Conservation (phyloP, 37 sponge, comb jelly and placozoan genomes). For the Diacarnus erythraeanus region DNA sequence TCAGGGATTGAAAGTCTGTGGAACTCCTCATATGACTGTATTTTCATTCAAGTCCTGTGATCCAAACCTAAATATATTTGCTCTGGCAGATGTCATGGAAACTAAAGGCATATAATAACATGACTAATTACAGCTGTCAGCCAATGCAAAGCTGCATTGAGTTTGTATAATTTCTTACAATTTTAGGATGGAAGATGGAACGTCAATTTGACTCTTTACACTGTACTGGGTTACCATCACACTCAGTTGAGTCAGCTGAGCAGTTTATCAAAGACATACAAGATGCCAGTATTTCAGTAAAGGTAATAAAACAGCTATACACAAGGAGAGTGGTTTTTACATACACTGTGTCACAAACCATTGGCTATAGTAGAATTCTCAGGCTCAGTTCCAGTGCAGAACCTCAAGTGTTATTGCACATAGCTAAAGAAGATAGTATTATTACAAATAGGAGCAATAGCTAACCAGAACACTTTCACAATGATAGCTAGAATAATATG, state of each 20-base stretch:
- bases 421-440: too few relatives aligned
- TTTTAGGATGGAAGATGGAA: constrained; percentile 83
- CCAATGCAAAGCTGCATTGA: too few relatives aligned
- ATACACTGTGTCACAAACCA: too few relatives aligned
- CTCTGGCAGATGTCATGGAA: constrained; percentile 84
- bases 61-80: constrained; percentile 49
- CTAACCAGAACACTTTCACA: too few relatives aligned
- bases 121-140: too few relatives aligned
- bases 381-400: too few relatives aligned
- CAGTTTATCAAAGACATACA: constrained; percentile 51
- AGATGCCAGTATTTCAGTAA: constrained; percentile 49
- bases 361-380: too few relatives aligned
- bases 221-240: constrained; percentile 77
- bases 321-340: too few relatives aligned
- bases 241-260: constrained; percentile 40
- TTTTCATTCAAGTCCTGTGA: constrained; percentile 66
- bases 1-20: constrained; percentile 69
- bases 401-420: too few relatives aligned
- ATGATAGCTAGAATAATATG: too few relatives aligned
- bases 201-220: constrained; percentile 56
- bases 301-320: constrained; percentile 41
- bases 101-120: constrained; percentile 29
- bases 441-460: too few relatives aligned
- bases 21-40: constrained; percentile 64
- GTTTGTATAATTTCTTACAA: neutral